Evolutionary conservation across 35 echinoderm and acorn worm genomes (phyloP), one percentile per base, ranked within the genome.

Genomic region (Patiria miniata): DNA sequence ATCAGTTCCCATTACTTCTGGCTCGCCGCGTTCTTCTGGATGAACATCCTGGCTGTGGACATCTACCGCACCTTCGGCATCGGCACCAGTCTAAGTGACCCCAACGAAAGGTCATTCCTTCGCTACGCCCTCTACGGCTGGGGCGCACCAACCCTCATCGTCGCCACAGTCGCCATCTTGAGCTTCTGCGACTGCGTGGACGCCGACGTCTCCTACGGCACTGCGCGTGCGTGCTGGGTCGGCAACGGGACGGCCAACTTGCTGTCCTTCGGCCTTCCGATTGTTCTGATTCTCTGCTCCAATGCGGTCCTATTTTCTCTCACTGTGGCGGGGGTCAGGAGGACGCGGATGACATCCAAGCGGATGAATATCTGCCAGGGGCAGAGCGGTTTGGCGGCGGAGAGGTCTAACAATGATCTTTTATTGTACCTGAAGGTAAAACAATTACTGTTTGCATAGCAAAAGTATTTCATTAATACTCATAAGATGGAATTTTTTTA

Each of bases 11-110:
- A 90, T 42, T 90, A 39, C 40, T 83, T 84, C 68, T 90, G 88
- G 88, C 81, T 90, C 32, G 21, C 88, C 8, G 39, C 55, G 8
- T 90, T 90, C 88, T 90, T 90, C 61, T 90, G 88, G 88, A 90
- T 90, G 88, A 90, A 90, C 38, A 50, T 68, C 1, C 61, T 90
- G 0, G 83, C 90, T 42, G 58, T 92, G 22, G 90, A 92, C 68
- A 58, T 92, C 4, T 36, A 77, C 56, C 68, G 84, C 3, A 92
- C 90, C 15, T 92, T 92, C 68, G 84, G 83, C 37, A 37, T 73
- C 33, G 52, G 40, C 36, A 85, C 52, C 18, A 92, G 69, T 18
- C n/a, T 84, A 39, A 19, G 52, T n/a, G 33, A 79, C 16, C 33
- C 15, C 9, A 65, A 15, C 40, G 55, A 40, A 12, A 80, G 22